Evolutionary conservation across 2,797 vertebrate genomes (phyloP).

Genomic region (Eulemur rubriventer): DNA sequence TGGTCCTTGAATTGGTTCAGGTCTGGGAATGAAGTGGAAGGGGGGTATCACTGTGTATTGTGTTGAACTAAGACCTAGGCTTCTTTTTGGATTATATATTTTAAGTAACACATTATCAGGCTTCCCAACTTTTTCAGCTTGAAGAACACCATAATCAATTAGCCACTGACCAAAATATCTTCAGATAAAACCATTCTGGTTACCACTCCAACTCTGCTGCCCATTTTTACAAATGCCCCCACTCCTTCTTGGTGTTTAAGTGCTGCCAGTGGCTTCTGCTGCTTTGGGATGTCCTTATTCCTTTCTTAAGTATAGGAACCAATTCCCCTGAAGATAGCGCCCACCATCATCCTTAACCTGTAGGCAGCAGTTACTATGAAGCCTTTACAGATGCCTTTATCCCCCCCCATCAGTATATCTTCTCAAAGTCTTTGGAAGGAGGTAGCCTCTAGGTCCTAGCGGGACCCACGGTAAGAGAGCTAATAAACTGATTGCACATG

Average conservation of each 20-base stretch:
- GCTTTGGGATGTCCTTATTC: not conserved
- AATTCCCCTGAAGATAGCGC: not conserved
- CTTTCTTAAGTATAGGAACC: not conserved
- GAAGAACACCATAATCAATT: not conserved
- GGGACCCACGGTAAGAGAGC: not conserved
- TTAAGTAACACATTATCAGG: not conserved
- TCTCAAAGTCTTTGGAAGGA: not conserved
- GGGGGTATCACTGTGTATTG: not conserved
- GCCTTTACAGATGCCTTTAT: not conserved
- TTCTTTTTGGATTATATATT: not conserved
- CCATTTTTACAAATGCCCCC: not conserved
- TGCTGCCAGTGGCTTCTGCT: not conserved
- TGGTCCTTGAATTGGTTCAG: not conserved
- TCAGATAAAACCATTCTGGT: not conserved
- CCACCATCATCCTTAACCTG: not conserved
- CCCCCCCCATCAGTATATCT: not conserved
- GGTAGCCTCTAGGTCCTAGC: not conserved
- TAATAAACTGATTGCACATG: not conserved
- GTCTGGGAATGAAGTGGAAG: not conserved
- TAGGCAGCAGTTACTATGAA: not conserved
- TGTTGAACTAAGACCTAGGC: not conserved
- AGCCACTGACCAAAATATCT: not conserved
- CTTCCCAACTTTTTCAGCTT: not conserved
- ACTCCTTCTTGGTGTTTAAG: not conserved
- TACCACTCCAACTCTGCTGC: not conserved